A percentile compares a stretch with the other conserved stretches of the same genome.
These are phyloP conservation scores for Peromyscus leucopus DNA, from an alignment of 2,113 vertebrate species.

Conservation along the genomic window DNA sequence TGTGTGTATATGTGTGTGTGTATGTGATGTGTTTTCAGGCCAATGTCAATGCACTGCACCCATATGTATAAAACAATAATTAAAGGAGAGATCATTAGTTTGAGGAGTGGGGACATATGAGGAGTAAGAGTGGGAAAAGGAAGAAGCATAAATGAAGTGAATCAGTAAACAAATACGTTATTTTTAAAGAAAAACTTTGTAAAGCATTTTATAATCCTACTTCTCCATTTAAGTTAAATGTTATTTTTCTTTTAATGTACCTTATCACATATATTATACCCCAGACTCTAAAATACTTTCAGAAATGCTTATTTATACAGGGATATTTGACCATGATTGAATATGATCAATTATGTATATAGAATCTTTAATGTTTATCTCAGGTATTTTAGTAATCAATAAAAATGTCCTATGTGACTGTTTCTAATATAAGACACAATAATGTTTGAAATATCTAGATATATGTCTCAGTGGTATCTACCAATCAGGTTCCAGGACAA, in stretches of 20 bases:
- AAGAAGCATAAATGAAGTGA: neutral
- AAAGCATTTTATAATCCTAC: neutral
- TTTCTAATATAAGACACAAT: neutral
- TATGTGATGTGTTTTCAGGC: too few species aligned
- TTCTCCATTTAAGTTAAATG: neutral
- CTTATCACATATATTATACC: neutral
- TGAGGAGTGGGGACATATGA: neutral
- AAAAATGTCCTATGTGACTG: neutral
- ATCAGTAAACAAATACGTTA: neutral
- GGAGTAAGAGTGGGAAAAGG: neutral
- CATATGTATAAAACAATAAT: neutral
- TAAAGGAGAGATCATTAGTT: neutral
- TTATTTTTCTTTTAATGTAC: neutral
- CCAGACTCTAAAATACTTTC: neutral
- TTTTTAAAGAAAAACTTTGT: neutral
- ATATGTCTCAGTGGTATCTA: neutral
- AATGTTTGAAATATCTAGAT: neutral
- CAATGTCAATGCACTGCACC: neutral
- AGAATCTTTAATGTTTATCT: neutral
- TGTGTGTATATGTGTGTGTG: rapidly evolving
- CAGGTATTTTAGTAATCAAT: neutral
- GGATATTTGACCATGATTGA: neutral
- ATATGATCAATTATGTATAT: neutral
- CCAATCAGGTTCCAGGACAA: neutral
- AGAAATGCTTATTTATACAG: neutral